Conservation (phyloP, 2,113 vertebrate genomes). For the Nannobrachium achirus region DNA sequence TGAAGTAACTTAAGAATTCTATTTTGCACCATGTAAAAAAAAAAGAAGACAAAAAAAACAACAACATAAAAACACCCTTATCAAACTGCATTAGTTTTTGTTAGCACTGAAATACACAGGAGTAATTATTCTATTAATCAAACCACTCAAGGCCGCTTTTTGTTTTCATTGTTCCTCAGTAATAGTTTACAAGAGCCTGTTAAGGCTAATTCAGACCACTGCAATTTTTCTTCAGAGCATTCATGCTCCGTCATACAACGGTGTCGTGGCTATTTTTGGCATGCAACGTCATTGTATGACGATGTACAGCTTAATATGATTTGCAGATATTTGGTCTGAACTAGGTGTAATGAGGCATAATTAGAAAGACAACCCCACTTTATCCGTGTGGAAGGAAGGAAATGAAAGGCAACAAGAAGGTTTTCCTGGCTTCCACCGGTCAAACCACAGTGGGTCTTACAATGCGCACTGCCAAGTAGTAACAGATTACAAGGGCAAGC, state of each 20-base stretch:
- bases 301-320: no score
- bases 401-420: slow-evolving; percentile 34
- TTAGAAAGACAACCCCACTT: not conserved
- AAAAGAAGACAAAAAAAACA: slow-evolving; percentile 21
- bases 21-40: slow-evolving; percentile 56
- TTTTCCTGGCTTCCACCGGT: slow-evolving; percentile 17
- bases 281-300: no score
- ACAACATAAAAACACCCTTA: slow-evolving; percentile 14
- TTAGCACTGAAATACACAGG: slow-evolving; percentile 41
- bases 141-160: slow-evolving; percentile 44
- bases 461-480: not conserved
- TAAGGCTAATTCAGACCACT: not conserved
- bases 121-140: slow-evolving; percentile 43
- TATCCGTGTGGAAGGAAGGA: slow-evolving; percentile 23
- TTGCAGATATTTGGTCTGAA: no score
- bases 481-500: slow-evolving; percentile 47
- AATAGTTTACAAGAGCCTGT: slow-evolving; percentile 25
- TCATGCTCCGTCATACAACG: no score
- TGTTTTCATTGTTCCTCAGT: slow-evolving; percentile 56
- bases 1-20: slow-evolving; percentile 46
- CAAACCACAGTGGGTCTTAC: slow-evolving; percentile 25
- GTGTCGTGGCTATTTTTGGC: no score
- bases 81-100: slow-evolving; percentile 55
- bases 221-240: no score
- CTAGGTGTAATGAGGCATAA: slow-evolving; percentile 16